Conservation (phyloP, 2,888 invertebrate genomes). For the Idaea aversata region DNA sequence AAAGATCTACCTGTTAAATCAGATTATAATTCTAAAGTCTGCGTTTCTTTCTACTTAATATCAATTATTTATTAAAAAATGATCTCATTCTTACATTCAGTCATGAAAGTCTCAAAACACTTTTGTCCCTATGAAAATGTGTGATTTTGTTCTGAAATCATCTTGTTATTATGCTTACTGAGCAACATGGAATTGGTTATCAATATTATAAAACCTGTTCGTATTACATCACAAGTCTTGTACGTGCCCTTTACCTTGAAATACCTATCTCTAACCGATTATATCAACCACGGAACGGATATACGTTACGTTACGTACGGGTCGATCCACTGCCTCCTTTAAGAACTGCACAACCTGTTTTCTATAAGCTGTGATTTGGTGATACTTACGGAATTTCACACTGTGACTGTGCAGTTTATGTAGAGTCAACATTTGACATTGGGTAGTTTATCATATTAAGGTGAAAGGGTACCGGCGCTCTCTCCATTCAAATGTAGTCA, state of each 20-base stretch:
- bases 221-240: neutral
- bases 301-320: neutral
- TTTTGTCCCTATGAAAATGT: too few species aligned
- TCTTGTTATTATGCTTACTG: neutral
- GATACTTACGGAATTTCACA: neutral
- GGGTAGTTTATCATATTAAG: too few species aligned
- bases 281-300: neutral
- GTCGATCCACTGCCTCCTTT: neutral
- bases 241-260: constrained; percentile 1
- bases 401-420: neutral
- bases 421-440: neutral
- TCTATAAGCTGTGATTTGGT: neutral
- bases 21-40: too few species aligned
- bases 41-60: too few species aligned
- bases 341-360: neutral
- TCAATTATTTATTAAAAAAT: too few species aligned
- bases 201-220: neutral
- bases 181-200: neutral
- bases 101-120: too few species aligned
- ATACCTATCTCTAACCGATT: neutral
- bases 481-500: too few species aligned
- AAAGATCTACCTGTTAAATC: too few species aligned
- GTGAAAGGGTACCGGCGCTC: too few species aligned
- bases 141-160: neutral
- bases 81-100: too few species aligned